Evolutionary conservation across 2,888 invertebrate species (phyloP), one percentile per base, ranked within the genome.

Genomic region (Reticulitermes lucifugus): DNA sequence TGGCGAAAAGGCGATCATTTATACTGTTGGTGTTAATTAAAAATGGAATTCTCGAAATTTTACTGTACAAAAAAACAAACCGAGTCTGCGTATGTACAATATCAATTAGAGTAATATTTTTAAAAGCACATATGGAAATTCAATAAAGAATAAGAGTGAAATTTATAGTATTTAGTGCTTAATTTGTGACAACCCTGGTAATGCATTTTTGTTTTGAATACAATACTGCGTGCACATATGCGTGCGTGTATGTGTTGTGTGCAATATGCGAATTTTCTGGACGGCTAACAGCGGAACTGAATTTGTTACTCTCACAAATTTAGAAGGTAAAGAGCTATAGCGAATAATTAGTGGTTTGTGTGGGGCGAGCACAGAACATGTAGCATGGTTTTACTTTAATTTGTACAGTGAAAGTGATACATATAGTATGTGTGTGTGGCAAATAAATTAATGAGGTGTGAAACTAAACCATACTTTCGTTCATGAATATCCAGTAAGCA

Each of bases 221-320:
- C 18, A n/a, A 60, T 60, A 60, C 12, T 60, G 60, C 18, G 60
- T 21, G 21, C 21, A 6, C 35, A 35, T 35, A 35, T 35, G 35
- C 35, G 4, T 35, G 46, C 18, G 14, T 55, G 55, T 55, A 21
- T 12, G 55, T 46, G 46, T 12, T 46, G 35, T 46, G 41, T 21
- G 60, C 60, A 59, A 80, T 80, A 59, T 35, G 60, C 59, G 80
- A 60, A 60, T 41, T 18, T 29, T 41, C 55, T 22, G 80, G 60
- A 60, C 35, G 80, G 25, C 59, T 60, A 80, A 55, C 41, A 51
- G 59, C 22, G 60, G 80, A 80, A 80, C 60, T 80, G 60, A 60
- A 80, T 80, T 80, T 80, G 80, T 80, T 80, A 55, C 59, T 29
- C 29, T 80, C 80, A 80, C 60, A 80, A 80, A 80, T 80, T 80